Percentiles rank a stretch among this genome's conserved stretches.
These are phyloP conservation scores for Adelognathus sp. DNA, from an alignment of 2,888 invertebrate species.

Conservation along the genomic window DNA sequence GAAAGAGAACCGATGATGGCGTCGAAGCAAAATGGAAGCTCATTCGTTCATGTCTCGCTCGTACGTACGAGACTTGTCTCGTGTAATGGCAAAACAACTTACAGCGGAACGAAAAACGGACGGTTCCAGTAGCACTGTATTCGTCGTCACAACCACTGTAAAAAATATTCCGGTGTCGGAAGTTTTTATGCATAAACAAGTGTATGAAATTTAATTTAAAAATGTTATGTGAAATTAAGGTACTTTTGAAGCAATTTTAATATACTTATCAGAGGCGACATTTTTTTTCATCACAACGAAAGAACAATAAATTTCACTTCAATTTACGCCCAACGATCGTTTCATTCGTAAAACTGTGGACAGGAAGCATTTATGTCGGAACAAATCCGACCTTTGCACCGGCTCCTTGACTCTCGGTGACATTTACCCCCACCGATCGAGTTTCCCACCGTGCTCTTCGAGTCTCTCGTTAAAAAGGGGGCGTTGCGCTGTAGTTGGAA, in stretches of 20 bases:
- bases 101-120: not conserved
- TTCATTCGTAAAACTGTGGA: not conserved
- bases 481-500: constrained; percentile 6
- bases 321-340: no score
- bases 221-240: no score
- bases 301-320: no score
- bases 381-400: not conserved
- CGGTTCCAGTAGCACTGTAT: no score
- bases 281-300: not conserved
- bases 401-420: not conserved
- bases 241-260: no score
- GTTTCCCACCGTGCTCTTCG: constrained; percentile 5
- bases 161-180: no score
- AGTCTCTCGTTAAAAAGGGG: constrained; percentile 21
- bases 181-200: no score
- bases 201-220: no score
- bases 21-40: constrained; percentile 50
- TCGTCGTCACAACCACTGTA: no score
- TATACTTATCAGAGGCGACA: no score
- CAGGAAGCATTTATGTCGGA: not conserved
- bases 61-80: constrained; percentile 20
- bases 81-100: not conserved
- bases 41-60: constrained; percentile 6
- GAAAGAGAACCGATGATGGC: constrained; percentile 42
- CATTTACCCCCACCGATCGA: not conserved